Evolutionary conservation across 2,797 vertebrate genomes (phyloP), one percentile per base, ranked within the genome.

Genomic region (Sorex maritimensis): DNA sequence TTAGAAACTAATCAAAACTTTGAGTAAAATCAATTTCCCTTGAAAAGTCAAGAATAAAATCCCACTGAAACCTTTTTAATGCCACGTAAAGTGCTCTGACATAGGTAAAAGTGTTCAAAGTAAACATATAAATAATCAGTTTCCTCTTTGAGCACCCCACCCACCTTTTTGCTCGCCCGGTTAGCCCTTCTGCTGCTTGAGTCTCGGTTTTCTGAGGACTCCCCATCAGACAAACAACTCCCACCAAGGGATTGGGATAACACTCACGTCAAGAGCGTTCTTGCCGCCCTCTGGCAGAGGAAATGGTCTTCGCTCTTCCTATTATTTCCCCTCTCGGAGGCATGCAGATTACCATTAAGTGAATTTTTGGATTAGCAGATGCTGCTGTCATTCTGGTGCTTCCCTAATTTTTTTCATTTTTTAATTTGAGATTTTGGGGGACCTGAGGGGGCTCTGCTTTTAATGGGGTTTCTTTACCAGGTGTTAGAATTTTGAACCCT

Each of bases 1-100:
- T 91, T 72, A 89, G 93, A 86, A 95, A 65, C 38, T 73, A 80
- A 86, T 89, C 67, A 93, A 92, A 96, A 90, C 52, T 74, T 38
- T 87, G 83, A 82, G 71, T 82, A 91, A 81, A 82, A 95, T 55
- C 69, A 87, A 46, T 68, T 49, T 95, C 46, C 23, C 61, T 90
- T 68, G 21, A 81, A 95, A 52, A 91, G 34, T 26, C 55, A 71
- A 63, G 34, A 83, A 68, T 38, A 49, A 87, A 90, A 65, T 14
- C 52, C 17, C 41, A 30, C 14, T 10, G 67, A 63, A 78, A 30
- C 41, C 38, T 63, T 74, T 61, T 88, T 69, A 11, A 81, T 7
- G 5, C 19, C 63, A 94, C 75, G 14, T 12, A 52, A 95, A 81
- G 91, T 34, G 2, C 3, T 17, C 0, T 19, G n/a, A 41, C 58